Evolutionary conservation across 1,140 invertebrate species (phyloP).

Genomic region (Parasteatoda tepidariorum): DNA sequence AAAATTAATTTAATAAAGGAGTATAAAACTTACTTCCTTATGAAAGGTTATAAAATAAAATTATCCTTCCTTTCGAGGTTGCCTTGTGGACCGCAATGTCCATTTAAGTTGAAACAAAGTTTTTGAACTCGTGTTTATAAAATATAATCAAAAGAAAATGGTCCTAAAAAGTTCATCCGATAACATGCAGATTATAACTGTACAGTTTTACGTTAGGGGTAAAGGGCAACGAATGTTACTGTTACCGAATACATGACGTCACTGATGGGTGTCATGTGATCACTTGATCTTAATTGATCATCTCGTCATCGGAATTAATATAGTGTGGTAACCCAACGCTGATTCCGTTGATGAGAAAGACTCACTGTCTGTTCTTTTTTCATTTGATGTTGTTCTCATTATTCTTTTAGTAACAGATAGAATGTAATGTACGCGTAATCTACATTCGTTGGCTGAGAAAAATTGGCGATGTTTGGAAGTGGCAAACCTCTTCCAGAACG

Average conservation of each 20-base stretch:
- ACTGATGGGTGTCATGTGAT: constrained; percentile 41
- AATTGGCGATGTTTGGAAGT: constrained; percentile 17
- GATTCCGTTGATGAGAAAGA: constrained; percentile 30
- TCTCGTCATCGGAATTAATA: constrained; percentile 51
- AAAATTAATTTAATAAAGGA: too few relatives aligned
- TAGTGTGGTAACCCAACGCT: constrained; percentile 28
- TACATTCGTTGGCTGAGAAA: not conserved
- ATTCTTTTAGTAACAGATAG: not conserved
- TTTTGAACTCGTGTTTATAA: too few relatives aligned
- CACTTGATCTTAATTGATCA: constrained; percentile 54
- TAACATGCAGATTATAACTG: too few relatives aligned
- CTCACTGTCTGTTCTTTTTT: not conserved
- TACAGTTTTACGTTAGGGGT: not conserved
- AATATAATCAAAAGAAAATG: too few relatives aligned
- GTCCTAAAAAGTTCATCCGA: too few relatives aligned
- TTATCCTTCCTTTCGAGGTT: too few relatives aligned
- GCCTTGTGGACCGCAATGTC: too few relatives aligned
- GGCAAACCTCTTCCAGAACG: not conserved
- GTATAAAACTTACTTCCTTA: too few relatives aligned
- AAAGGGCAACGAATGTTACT: not conserved
- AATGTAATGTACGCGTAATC: constrained; percentile 14
- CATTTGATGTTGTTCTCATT: not conserved
- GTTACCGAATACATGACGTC: constrained; percentile 14
- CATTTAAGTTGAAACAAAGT: too few relatives aligned
- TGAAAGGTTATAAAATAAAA: too few relatives aligned